Percentiles rank a stretch among this genome's conserved stretches.
phyloP scores from a whole-genome alignment of 2,888 invertebrate species.

The Malacosoma neustria region DNA sequence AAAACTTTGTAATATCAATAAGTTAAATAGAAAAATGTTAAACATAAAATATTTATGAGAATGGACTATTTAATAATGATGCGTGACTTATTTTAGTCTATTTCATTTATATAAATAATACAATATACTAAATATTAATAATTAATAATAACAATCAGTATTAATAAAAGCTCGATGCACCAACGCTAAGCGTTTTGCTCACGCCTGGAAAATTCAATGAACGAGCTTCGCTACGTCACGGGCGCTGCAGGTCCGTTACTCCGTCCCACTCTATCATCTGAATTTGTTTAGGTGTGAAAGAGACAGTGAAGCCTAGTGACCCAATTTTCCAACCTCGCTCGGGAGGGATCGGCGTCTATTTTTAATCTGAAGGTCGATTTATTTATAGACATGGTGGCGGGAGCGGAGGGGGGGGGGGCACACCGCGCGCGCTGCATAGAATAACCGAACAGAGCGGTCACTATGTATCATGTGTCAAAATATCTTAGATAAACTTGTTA shows the following conservation, averaged over 20 bases:
- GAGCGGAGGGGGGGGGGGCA: slow-evolving; percentile 27
- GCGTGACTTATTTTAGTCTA: no score
- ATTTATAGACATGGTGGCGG: slow-evolving; percentile 54
- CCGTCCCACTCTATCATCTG: slow-evolving; percentile 29
- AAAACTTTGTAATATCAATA: no score
- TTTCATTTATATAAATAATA: no score
- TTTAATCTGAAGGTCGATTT: slow-evolving; percentile 72
- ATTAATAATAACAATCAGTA: no score
- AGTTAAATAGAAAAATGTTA: no score
- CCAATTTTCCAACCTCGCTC: slow-evolving; percentile 68
- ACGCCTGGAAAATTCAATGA: slow-evolving; percentile 65
- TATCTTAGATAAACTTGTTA: no score
- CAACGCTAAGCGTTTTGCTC: slow-evolving; percentile 28
- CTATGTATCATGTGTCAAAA: no score
- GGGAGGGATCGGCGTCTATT: slow-evolving; percentile 68
- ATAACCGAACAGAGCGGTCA: neutral
- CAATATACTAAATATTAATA: no score
- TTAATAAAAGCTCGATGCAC: slow-evolving; percentile 31
- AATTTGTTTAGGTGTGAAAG: slow-evolving; percentile 22
- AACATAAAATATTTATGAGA: no score
- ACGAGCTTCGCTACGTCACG: slow-evolving; percentile 59
- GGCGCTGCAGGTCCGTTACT: slow-evolving; percentile 40
- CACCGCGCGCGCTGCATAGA: slow-evolving; percentile 11
- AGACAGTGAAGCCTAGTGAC: slow-evolving; percentile 46
- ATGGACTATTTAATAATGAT: no score